A percentile compares a stretch with the other conserved stretches of the same genome.
These are phyloP conservation scores for Anableps anableps DNA, from an alignment of 2,797 vertebrate genomes.

Conservation along the genomic window DNA sequence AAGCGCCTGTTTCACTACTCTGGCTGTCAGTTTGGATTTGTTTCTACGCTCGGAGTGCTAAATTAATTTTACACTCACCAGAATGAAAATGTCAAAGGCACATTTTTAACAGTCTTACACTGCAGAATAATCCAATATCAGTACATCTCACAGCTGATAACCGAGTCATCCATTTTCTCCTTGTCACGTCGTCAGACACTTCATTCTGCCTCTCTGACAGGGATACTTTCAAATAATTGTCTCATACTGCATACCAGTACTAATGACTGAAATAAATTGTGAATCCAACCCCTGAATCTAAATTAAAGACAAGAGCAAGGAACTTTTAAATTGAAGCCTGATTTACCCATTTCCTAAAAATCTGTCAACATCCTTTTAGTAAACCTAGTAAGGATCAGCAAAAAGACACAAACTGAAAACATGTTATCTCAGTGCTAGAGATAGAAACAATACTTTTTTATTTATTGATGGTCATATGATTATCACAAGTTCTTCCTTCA, in stretches of 20 bases:
- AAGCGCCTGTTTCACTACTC: not conserved
- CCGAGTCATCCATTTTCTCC: slow-evolving; percentile 9
- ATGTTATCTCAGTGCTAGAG: not conserved
- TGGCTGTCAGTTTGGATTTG: slow-evolving; percentile 5
- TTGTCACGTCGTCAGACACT: slow-evolving; percentile 4
- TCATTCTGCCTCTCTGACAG: not conserved
- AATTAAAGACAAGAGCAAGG: not conserved
- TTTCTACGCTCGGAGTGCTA: not conserved
- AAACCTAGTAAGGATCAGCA: not conserved
- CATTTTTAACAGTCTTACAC: slow-evolving; percentile 1
- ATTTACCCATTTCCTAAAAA: not conserved
- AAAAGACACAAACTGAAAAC: not conserved
- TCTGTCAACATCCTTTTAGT: not conserved
- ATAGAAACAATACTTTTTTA: not conserved
- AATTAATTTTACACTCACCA: slow-evolving; percentile 13
- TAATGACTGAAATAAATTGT: not conserved
- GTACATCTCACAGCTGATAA: slow-evolving; percentile 5
- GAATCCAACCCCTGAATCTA: not conserved
- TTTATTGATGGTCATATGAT: not conserved
- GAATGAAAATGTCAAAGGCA: slow-evolving; percentile 6
- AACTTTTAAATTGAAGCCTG: not conserved
- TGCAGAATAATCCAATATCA: slow-evolving; percentile 3
- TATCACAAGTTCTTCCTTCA: not conserved
- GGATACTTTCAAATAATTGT: slow-evolving; percentile 2
- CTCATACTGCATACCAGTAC: not conserved